Percentiles rank a stretch among this genome's conserved stretches.
phyloP scores from a whole-genome alignment of 2,888 invertebrate species.

The Thyatira batis region DNA sequence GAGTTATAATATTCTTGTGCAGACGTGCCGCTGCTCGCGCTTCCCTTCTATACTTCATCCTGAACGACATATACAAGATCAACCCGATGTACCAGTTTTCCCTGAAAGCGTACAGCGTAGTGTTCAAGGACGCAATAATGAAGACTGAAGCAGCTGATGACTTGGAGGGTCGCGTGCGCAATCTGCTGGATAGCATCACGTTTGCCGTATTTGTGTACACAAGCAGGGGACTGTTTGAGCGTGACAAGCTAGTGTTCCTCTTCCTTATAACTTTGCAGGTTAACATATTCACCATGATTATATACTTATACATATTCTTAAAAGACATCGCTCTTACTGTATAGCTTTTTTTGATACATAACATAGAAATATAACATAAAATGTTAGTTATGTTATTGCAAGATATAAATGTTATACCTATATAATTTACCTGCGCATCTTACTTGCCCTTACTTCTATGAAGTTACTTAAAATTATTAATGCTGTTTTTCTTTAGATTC shows the following conservation, averaged over 20 bases:
- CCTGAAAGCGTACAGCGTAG: constrained; percentile 95
- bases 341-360: too few species aligned
- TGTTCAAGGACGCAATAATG: constrained; percentile 92
- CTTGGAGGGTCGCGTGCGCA: constrained; percentile 86
- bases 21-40: constrained; percentile 92
- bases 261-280: constrained; percentile 93
- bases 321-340: too few species aligned
- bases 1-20: constrained; percentile 18
- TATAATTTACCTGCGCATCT: too few species aligned
- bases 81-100: constrained; percentile 98
- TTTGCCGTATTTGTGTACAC: constrained; percentile 94
- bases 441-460: too few species aligned
- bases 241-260: constrained; percentile 94
- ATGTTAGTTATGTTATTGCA: too few species aligned
- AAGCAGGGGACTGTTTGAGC: constrained; percentile 94
- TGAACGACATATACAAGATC: constrained; percentile 95
- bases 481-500: constrained; percentile 48
- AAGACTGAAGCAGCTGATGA: constrained; percentile 86
- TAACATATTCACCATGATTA: too few species aligned
- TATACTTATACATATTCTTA: too few species aligned
- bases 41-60: constrained; percentile 95
- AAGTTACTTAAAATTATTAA: too few species aligned
- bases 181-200: constrained; percentile 93
- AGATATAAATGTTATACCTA: too few species aligned
- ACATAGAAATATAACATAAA: too few species aligned